Conservation (phyloP, 2,888 invertebrate genomes). For the Poecilus cupreus region DNA sequence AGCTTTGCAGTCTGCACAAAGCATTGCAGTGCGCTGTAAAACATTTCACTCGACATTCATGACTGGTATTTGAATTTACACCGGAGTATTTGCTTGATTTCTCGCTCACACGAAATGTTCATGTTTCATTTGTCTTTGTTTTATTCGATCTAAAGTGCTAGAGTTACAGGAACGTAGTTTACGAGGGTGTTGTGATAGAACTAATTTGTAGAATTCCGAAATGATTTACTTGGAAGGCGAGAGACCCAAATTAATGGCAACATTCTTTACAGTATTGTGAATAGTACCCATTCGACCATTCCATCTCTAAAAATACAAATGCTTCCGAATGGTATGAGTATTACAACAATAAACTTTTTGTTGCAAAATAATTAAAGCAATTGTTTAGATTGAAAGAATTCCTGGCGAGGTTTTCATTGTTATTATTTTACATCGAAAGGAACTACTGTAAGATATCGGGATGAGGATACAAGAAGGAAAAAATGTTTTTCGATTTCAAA, state of each 20-base stretch:
- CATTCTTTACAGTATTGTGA: too few species aligned
- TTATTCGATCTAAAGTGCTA: constrained; percentile 12
- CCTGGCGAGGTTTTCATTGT: neutral
- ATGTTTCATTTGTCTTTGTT: neutral
- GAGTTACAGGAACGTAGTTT: neutral
- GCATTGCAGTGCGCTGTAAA: constrained; percentile 11
- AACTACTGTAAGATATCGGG: neutral
- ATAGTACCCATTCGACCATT: too few species aligned
- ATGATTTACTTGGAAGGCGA: neutral
- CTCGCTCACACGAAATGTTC: constrained; percentile 21
- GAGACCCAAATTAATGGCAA: neutral
- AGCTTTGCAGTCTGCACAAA: too few species aligned
- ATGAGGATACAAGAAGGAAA: constrained; percentile 1
- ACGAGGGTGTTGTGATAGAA: neutral
- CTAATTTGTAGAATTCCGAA: neutral
- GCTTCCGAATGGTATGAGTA: too few species aligned
- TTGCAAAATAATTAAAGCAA: too few species aligned
- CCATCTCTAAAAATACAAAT: too few species aligned
- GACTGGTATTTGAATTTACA: constrained; percentile 39
- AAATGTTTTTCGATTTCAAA: constrained; percentile 48
- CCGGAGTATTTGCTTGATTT: constrained; percentile 15
- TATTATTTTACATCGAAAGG: neutral
- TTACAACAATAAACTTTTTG: too few species aligned
- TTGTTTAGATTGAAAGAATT: too few species aligned
- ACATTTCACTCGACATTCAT: constrained; percentile 10